Base-by-base conservation (phyloP, 2,888 invertebrate genomes). In the Megastigmus dorsalis region DNA sequence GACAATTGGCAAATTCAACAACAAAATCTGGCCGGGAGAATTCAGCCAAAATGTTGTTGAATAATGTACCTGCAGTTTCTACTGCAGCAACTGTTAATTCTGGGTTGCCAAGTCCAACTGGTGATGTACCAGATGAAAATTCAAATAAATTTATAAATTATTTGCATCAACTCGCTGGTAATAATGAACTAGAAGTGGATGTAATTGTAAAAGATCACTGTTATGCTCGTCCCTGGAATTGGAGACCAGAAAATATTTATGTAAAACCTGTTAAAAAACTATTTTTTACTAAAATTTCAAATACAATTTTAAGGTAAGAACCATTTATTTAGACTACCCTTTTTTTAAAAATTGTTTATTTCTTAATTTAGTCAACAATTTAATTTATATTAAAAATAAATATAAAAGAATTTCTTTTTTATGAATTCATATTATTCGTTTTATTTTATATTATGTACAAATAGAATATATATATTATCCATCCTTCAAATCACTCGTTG, bases 191-290 rank as follows among this genome's bases (percentile, higher is more conserved):
- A 43, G 87, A 89, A 50, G 78, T 83, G n/a, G 85, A 88, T 76
- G 77, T 87, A 2, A 88, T 92, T 45, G 81, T 90, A 74, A 90
- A 92, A 86, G 95, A 95, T 82, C 95, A 95, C 82, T 91, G 92
- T 82, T 95, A 95, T 82, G 91, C 93, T 7, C 90, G 93, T 79
- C 93, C 94, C 60, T 92, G 92, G 89, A 92, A 92, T 82, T 91
- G 92, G 89, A 90, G 91, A 77, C 91, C 92, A 10, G 93, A 93
- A 81, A 90, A 91, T 59, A 89, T 90, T 80, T 91, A 92, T 83
- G 89, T 92, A 2, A 89, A 91, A 73, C 93, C 93, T 0, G 86
- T 89, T 1, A 90, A 90, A 80, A 90, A 89, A 6, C 82, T 91
- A 45, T 91, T 91, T 82, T 88, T 90, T 69, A 62, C 83, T n/a